These are phyloP conservation scores for Eumaeus atala DNA, from an alignment of 1,140 invertebrate genomes.

Conservation along the genomic window DNA sequence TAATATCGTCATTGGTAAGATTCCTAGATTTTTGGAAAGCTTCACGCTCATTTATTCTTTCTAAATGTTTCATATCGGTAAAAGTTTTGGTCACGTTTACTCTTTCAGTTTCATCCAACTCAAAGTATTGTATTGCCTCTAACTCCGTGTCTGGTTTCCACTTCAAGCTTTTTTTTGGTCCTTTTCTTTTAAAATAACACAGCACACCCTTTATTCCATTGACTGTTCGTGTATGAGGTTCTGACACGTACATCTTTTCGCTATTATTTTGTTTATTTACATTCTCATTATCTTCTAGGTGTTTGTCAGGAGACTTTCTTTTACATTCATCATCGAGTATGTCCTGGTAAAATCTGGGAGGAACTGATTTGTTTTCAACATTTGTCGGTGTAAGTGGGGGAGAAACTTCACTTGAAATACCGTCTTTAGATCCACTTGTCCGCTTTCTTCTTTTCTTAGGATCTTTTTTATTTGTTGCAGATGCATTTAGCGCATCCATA, in stretches of 20 bases:
- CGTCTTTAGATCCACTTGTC: constrained; percentile 78
- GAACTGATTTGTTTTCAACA: constrained; percentile 70
- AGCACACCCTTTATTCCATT: constrained; percentile 79
- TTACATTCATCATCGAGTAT: constrained; percentile 82
- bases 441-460: constrained; percentile 84
- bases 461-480: constrained; percentile 84
- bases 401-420: constrained; percentile 67
- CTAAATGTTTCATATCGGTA: constrained; percentile 92
- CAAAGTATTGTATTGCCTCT: constrained; percentile 90
- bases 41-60: constrained; percentile 89
- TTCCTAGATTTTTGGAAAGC: constrained; percentile 84
- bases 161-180: constrained; percentile 86
- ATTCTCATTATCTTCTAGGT: constrained; percentile 32
- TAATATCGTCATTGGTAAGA: constrained; percentile 83
- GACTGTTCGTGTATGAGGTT: constrained; percentile 52
- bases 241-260: constrained; percentile 69
- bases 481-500: constrained; percentile 89
- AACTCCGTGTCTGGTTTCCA: constrained; percentile 89
- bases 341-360: constrained; percentile 93
- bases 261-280: constrained; percentile 21
- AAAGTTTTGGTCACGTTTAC: constrained; percentile 95
- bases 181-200: constrained; percentile 80
- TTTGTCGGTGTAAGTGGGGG: constrained; percentile 60
- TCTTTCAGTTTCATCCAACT: constrained; percentile 94
- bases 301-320: constrained; percentile 39